phyloP scores from a whole-genome alignment of 2,113 vertebrate species.

The Tautogolabrus adspersus region DNA sequence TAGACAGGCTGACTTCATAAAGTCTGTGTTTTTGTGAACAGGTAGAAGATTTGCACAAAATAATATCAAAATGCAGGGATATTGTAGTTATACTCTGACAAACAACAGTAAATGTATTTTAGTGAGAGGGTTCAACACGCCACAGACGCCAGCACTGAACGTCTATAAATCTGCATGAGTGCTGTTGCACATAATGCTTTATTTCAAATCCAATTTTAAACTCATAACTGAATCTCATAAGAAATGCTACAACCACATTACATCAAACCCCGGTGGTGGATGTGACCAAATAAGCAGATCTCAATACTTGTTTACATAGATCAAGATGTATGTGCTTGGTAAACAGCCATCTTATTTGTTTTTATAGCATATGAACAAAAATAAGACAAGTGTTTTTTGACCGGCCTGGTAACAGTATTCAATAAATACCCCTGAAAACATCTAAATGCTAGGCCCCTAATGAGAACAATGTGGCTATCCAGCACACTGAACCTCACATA shows the following conservation, averaged over 20 bases:
- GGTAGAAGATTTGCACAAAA: background rate
- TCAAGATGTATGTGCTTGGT: background rate
- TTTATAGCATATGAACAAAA: background rate
- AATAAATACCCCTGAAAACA: background rate
- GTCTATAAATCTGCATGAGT: slow-evolving; percentile 33
- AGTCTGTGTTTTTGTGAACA: slow-evolving; percentile 10
- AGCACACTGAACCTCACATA: background rate
- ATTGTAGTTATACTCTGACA: background rate
- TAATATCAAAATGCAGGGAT: background rate
- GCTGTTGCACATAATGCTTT: slow-evolving; percentile 36
- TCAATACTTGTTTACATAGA: background rate
- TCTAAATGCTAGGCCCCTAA: background rate
- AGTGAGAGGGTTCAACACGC: slow-evolving; percentile 19
- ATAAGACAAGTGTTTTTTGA: background rate
- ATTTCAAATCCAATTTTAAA: slow-evolving; percentile 39
- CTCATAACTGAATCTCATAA: slow-evolving; percentile 39
- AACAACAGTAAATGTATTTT: slow-evolving; percentile 22
- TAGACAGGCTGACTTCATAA: background rate
- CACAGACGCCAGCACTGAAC: slow-evolving; percentile 15
- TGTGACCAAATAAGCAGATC: background rate
- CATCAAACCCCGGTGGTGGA: slow-evolving; percentile 14
- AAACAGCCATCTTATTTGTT: background rate
- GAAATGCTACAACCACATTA: slow-evolving; percentile 22
- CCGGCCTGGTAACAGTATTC: background rate
- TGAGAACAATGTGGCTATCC: background rate